Percentiles rank a stretch among this genome's conserved stretches.
Evolutionary conservation across 2,888 invertebrate genomes (phyloP).

Genomic region (Ormyrus thymus): DNA sequence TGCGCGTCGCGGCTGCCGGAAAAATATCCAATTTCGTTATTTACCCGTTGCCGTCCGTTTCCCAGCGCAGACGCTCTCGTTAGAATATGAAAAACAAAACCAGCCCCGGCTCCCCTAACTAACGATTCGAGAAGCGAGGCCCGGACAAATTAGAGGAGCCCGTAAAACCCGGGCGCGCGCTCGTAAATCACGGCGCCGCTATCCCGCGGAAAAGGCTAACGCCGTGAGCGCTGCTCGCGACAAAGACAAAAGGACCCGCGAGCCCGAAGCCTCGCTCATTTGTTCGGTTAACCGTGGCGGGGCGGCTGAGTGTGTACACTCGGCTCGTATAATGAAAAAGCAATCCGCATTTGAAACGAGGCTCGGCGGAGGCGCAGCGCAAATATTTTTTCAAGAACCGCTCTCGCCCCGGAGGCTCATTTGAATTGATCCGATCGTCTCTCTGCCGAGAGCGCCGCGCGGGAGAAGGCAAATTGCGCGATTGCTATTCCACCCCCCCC

Average conservation of each 20-base stretch:
- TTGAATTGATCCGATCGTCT: constrained; percentile 53
- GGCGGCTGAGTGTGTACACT: not conserved
- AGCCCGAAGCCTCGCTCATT: constrained; percentile 14
- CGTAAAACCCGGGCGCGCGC: too few relatives aligned
- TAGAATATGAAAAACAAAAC: too few relatives aligned
- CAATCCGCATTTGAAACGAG: constrained; percentile 42
- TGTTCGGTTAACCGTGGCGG: constrained; percentile 33
- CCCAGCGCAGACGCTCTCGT: too few relatives aligned
- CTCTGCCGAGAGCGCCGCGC: not conserved
- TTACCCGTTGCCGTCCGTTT: too few relatives aligned
- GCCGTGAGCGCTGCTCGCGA: too few relatives aligned
- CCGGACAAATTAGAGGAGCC: too few relatives aligned
- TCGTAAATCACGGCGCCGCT: not conserved
- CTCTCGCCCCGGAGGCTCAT: constrained; percentile 35
- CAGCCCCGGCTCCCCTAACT: too few relatives aligned
- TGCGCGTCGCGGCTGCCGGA: too few relatives aligned
- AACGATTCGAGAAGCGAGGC: too few relatives aligned
- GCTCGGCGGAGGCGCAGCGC: constrained; percentile 10
- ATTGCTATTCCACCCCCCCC: constrained; percentile 31
- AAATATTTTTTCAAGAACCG: constrained; percentile 54
- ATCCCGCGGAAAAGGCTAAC: not conserved
- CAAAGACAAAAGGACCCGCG: not conserved
- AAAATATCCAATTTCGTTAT: too few relatives aligned
- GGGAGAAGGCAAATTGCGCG: constrained; percentile 47
- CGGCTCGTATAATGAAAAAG: constrained; percentile 42